Percentiles rank a stretch among this genome's conserved stretches.
phyloP scores from a whole-genome alignment of 2,888 invertebrate genomes.

The Pegoplata infirma region DNA sequence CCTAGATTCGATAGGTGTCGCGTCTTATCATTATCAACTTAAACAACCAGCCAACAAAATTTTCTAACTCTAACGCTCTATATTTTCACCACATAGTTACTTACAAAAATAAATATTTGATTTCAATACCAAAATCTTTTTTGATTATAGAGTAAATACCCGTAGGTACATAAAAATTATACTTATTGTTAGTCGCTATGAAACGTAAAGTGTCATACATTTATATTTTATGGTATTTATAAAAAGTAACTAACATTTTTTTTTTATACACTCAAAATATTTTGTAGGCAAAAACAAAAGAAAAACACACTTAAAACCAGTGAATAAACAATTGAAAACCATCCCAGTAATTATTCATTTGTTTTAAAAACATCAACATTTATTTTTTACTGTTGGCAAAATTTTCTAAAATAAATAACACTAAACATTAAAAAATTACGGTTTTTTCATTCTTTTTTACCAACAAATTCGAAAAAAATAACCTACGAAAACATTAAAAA shows the following conservation, averaged over 20 bases:
- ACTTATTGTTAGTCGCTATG: not conserved
- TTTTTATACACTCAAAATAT: too few species aligned
- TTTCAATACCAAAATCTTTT: conserved; percentile 34
- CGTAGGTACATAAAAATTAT: conserved; percentile 1
- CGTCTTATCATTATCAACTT: conserved; percentile 48
- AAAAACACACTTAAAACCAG: too few species aligned
- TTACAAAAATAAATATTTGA: conserved; percentile 27
- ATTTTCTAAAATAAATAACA: too few species aligned
- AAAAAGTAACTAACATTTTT: not conserved
- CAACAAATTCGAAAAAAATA: too few species aligned
- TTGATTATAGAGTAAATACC: conserved; percentile 9
- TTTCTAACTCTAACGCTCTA: conserved; percentile 27
- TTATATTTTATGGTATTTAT: not conserved
- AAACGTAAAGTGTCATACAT: conserved; percentile 7
- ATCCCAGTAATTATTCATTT: too few species aligned
- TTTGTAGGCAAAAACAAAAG: too few species aligned
- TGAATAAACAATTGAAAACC: too few species aligned
- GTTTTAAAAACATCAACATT: too few species aligned
- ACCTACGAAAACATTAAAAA: too few species aligned
- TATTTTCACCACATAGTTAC: conserved; percentile 2
- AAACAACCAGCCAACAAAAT: not conserved
- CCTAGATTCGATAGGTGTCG: conserved; percentile 26
- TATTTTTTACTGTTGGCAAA: too few species aligned
- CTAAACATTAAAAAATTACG: too few species aligned
- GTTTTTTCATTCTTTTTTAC: too few species aligned